Conservation (phyloP, 2,888 invertebrate species). For the Drosophila acutilabella region DNA sequence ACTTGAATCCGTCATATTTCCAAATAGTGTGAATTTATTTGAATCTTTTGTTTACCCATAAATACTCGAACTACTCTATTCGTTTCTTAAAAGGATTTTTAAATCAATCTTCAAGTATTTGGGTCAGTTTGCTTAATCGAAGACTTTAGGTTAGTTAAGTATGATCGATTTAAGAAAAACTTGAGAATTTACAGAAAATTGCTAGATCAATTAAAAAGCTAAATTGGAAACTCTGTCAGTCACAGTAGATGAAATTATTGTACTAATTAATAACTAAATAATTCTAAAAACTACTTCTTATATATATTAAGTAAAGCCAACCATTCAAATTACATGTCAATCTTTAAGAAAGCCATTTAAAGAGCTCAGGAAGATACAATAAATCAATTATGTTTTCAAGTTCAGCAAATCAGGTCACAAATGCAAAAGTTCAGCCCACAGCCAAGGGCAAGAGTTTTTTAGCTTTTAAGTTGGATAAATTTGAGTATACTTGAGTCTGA, state of each 20-base stretch:
- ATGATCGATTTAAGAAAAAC: too few species aligned
- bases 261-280: too few species aligned
- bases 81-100: slow-evolving; percentile 1
- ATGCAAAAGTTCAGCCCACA: slow-evolving; percentile 32
- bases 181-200: too few species aligned
- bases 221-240: too few species aligned
- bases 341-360: neutral
- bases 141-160: neutral
- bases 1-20: slow-evolving; percentile 7
- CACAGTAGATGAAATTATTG: too few species aligned
- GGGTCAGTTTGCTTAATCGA: slow-evolving; percentile 1
- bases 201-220: too few species aligned
- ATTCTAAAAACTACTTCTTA: too few species aligned
- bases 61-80: slow-evolving; percentile 42
- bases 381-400: slow-evolving; percentile 14
- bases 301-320: too few species aligned
- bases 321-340: neutral
- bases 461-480: slow-evolving; percentile 19
- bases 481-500: slow-evolving; percentile 42
- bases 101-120: slow-evolving; percentile 6
- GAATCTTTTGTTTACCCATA: slow-evolving; percentile 37
- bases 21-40: slow-evolving; percentile 40
- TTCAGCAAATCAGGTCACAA: slow-evolving; percentile 41
- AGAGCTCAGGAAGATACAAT: neutral
- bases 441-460: slow-evolving; percentile 15